Evolutionary conservation across 2,888 invertebrate species (phyloP).

Genomic region (Eupeodes latifasciatus): DNA sequence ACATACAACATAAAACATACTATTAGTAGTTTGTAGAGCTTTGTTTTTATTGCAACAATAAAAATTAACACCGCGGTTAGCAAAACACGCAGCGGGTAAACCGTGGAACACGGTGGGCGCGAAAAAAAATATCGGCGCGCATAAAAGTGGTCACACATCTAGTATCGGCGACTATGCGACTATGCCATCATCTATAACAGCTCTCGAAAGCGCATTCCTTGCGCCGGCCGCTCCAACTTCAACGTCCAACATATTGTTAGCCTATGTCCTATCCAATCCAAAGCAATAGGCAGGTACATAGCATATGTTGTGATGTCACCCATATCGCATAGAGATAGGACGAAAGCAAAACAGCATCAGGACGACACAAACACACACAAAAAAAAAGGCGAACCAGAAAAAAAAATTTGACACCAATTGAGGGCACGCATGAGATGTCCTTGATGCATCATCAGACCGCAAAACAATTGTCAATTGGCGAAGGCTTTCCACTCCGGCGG

Average conservation of each 20-base stretch:
- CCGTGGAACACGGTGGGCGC: conserved; percentile 71
- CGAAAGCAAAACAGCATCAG: neutral
- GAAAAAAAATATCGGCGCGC: conserved; percentile 33
- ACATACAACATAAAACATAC: conserved; percentile 72
- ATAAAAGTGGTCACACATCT: conserved; percentile 64
- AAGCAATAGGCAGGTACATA: neutral
- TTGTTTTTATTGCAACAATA: conserved; percentile 76
- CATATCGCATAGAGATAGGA: conserved; percentile 23
- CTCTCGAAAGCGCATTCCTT: conserved; percentile 19
- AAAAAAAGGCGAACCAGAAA: conserved; percentile 17
- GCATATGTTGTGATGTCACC: conserved; percentile 39
- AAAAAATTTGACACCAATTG: conserved; percentile 74
- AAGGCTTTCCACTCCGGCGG: conserved; percentile 60
- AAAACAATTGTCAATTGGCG: conserved; percentile 77
- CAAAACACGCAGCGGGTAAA: conserved; percentile 76
- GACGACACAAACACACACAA: neutral
- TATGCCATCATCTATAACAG: conserved; percentile 15
- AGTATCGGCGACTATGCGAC: neutral
- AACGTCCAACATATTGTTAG: conserved; percentile 14
- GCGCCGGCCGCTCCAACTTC: neutral
- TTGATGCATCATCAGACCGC: conserved; percentile 77
- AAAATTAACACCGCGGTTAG: conserved; percentile 77
- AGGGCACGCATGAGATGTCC: conserved; percentile 77
- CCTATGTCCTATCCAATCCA: conserved; percentile 6
- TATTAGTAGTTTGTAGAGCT: conserved; percentile 76